Base-by-base conservation (phyloP, 2,113 vertebrate genomes). In the Pseudolaguvia tuberculata region DNA sequence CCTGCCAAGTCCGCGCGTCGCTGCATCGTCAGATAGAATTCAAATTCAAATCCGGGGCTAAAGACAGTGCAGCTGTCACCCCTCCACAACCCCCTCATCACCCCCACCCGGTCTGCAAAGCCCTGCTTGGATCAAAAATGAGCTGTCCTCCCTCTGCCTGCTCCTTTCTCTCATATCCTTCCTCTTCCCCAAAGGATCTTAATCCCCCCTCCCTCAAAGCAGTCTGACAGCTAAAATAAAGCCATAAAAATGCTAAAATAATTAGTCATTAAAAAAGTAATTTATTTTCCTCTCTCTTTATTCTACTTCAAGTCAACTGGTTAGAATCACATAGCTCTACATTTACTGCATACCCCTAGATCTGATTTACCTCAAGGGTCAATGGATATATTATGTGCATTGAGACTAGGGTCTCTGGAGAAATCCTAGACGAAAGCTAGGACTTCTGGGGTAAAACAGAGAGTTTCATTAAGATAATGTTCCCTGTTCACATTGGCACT, bases 101-200 rank as follows among this genome's bases (percentile, higher is more conserved):
- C 48, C 48, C 13, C 68, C 90, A 88, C 88, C 88, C 90, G 92
- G 88, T 90, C 92, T 89, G 88, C 86, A 91, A 92, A 93, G 86
- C 86, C 84, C 84, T 88, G 88, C 91, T 91, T 91, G 92, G 92
- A 93, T 96, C 92, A 94, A 92, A 92, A 93, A 91, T 93, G 91
- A 94, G 91, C 92, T 77, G 45, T 90, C 88, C 89, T 87, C 79
- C 81, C 81, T 87, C 82, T 85, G 85, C 86, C 82, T 87, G 81
- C 67, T 82, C 86, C 81, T 87, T 81, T 65, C 82, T 87, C 85
- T 89, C 90, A 90, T 90, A 88, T 84, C 83, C 84, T 88, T 87
- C 87, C 81, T 86, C 86, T 85, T 85, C 86, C 89, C 90, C 89
- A 89, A 87, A 93, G 89, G 87, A 87, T 85, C 84, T 86, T 91